phyloP scores from a whole-genome alignment of 30 jellyfish, hydroid and myxozoan genomes.

The Hydractinia echinata region DNA sequence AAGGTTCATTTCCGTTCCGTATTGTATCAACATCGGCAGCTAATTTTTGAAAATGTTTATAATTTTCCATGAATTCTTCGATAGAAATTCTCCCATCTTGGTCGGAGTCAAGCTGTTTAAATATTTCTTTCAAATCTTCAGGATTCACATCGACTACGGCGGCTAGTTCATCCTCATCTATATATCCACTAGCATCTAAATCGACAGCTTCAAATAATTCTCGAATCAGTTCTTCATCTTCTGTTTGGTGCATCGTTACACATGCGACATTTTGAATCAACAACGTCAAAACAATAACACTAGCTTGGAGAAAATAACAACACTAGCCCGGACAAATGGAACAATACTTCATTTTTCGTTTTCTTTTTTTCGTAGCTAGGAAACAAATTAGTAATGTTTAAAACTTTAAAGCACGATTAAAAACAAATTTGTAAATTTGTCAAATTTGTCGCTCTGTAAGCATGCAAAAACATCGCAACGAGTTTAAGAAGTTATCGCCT shows the following conservation, averaged over 20 bases:
- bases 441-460: no score
- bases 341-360: no score
- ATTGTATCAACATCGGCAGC: conserved; percentile 8
- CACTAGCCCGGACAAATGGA: no score
- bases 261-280: no score
- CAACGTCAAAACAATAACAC: no score
- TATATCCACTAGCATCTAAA: conserved; percentile 89
- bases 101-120: conserved; percentile 66
- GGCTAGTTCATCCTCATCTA: conserved; percentile 90
- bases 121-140: conserved; percentile 64
- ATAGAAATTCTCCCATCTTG: conserved; percentile 87
- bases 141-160: conserved; percentile 92
- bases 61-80: conserved; percentile 77
- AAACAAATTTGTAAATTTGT: no score
- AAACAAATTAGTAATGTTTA: no score
- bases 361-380: no score
- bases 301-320: no score
- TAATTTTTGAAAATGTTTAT: conserved; percentile 28
- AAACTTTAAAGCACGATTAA: no score
- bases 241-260: background rate
- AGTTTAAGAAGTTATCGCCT: no score
- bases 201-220: conserved; percentile 83
- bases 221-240: conserved; percentile 24
- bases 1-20: background rate
- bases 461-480: no score